These are phyloP conservation scores for Sylvilagus bachmani DNA, from an alignment of 2,113 vertebrate species.

Conservation along the genomic window DNA sequence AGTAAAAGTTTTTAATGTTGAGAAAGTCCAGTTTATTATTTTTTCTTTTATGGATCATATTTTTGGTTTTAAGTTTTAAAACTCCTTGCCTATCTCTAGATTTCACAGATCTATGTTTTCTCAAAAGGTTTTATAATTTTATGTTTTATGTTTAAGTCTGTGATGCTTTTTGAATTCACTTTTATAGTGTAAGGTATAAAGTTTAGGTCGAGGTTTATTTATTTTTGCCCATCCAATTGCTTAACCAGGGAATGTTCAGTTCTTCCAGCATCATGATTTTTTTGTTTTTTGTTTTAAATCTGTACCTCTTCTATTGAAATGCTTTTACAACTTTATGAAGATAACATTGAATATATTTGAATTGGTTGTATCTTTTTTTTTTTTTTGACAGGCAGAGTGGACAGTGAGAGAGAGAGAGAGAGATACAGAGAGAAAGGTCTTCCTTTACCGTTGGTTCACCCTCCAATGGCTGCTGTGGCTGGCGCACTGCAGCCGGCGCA, in stretches of 20 bases:
- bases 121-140: background rate
- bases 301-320: background rate
- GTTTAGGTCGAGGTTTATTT: background rate
- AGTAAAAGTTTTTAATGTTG: background rate
- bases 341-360: background rate
- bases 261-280: background rate
- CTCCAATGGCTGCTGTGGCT: too few relatives aligned
- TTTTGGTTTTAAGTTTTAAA: constrained; percentile 32
- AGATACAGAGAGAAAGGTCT: too few relatives aligned
- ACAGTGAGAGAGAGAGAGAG: too few relatives aligned
- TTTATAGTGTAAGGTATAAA: background rate
- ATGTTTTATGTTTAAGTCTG: background rate
- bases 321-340: constrained; percentile 13
- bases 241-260: background rate
- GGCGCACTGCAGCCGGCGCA: too few relatives aligned
- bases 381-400: too few relatives aligned
- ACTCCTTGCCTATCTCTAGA: background rate
- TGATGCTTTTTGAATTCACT: background rate
- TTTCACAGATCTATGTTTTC: background rate
- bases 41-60: background rate
- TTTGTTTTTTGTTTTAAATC: background rate
- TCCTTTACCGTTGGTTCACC: too few relatives aligned
- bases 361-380: background rate
- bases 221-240: background rate
- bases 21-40: background rate